phyloP scores from a whole-genome alignment of 1,140 invertebrate species.

The Micrasema minimum region DNA sequence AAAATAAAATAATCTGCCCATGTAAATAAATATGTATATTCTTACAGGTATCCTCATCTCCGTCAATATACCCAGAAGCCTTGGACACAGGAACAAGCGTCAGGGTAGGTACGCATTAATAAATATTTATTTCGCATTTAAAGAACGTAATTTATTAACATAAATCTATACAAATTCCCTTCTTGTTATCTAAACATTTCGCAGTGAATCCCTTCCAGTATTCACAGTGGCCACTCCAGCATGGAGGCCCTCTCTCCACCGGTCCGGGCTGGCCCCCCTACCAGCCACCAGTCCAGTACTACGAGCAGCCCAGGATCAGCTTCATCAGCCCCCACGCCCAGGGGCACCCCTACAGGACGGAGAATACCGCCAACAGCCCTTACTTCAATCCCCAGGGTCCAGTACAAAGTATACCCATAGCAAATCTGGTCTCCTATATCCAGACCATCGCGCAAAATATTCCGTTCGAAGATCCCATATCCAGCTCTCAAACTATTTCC shows the following conservation, averaged over 20 bases:
- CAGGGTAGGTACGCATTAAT: constrained; percentile 49
- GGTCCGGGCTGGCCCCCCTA: constrained; percentile 14
- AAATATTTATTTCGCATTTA: too few species aligned
- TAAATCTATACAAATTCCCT: not conserved
- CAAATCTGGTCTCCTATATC: too few species aligned
- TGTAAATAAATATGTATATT: not conserved
- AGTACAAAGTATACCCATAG: too few species aligned
- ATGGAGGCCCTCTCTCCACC: constrained; percentile 15
- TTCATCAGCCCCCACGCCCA: not conserved
- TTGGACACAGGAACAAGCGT: constrained; percentile 31
- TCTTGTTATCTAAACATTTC: not conserved
- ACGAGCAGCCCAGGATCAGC: constrained; percentile 20
- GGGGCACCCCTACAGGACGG: too few species aligned
- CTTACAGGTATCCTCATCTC: constrained; percentile 31
- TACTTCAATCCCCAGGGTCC: too few species aligned
- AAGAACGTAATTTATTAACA: not conserved
- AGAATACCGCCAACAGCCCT: too few species aligned
- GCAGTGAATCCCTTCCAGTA: constrained; percentile 41
- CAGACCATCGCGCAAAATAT: too few species aligned
- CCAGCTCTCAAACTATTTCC: not conserved
- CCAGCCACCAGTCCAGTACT: constrained; percentile 15
- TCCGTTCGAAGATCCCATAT: not conserved
- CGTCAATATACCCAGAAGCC: not conserved
- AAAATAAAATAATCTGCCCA: not conserved
- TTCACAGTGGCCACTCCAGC: constrained; percentile 23